phyloP scores from a whole-genome alignment of 2,113 vertebrate genomes.

The Phasianus colchicus region DNA sequence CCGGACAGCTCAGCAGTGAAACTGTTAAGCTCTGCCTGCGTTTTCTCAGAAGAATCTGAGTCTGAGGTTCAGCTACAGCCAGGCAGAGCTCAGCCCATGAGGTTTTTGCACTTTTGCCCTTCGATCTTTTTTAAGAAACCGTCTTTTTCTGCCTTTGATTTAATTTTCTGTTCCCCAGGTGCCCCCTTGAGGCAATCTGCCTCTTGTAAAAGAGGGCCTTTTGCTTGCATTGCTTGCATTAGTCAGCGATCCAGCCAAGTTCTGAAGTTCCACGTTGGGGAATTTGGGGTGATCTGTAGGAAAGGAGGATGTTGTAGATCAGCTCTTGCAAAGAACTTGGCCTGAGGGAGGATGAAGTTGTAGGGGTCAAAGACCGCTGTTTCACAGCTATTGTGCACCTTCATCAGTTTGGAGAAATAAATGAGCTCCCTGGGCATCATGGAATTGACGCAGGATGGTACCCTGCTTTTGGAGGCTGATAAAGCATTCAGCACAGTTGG shows the following conservation, averaged over 20 bases:
- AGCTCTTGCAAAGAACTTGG: slow-evolving; percentile 19
- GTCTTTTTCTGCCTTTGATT: slow-evolving; percentile 52
- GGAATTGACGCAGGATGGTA: neutral
- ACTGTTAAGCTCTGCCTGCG: slow-evolving; percentile 34
- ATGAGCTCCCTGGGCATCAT: neutral
- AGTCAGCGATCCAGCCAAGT: neutral
- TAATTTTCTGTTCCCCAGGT: slow-evolving; percentile 54
- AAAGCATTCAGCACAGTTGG: neutral
- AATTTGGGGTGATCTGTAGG: neutral
- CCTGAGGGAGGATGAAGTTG: slow-evolving; percentile 20
- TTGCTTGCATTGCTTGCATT: neutral
- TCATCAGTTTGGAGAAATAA: neutral
- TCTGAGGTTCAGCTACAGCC: slow-evolving; percentile 48
- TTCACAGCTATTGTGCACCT: neutral
- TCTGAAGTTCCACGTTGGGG: slow-evolving; percentile 8
- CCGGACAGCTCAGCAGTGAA: neutral
- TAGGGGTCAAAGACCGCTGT: slow-evolving; percentile 12
- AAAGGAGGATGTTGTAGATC: slow-evolving; percentile 8
- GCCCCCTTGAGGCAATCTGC: slow-evolving; percentile 41
- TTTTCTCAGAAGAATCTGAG: neutral
- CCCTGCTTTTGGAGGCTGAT: neutral
- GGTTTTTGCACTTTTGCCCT: slow-evolving; percentile 65
- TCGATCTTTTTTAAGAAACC: slow-evolving; percentile 65
- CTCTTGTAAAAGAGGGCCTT: neutral
- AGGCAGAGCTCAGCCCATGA: slow-evolving; percentile 19